Evolutionary conservation across 1,140 invertebrate genomes (phyloP), one percentile per base, ranked within the genome.

Genomic region (Aphaenogaster floridana): DNA sequence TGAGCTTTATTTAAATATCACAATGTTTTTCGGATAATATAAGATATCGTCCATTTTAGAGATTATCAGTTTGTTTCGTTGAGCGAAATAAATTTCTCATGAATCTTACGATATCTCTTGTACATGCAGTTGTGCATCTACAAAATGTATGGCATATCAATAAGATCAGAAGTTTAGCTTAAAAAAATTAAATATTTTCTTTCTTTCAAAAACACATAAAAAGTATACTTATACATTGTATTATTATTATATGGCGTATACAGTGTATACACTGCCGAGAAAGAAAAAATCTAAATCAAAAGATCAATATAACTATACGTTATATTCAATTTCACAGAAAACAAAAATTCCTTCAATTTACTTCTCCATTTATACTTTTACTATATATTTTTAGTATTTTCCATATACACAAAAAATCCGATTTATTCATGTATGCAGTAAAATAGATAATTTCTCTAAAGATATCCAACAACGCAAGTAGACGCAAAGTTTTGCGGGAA

Each of bases 401-500:
- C 1, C 11, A 69, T 28, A 61, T 28, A 45, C 0, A 17, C 17
- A 28, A 3, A 21, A n/a, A 59, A 76, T 61, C 6, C 11, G 3
- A 76, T 39, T 0, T 72, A 52, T 74, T 74, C 50, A 36, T 5
- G 3, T 34, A 17, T 34, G 34, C 3, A 13, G 42, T 66, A 42
- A 48, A 28, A 45, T 15, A 42, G n/a, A 0, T 15, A 54, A 42
- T 42, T 34, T 50, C n/a, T 69, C 5, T 59, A 61, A 61, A 84
- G 28, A 83, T 21, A 48, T 84, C 13, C 28, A n/a, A 72, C 21
- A 28, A 11, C 50, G 17, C 36, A 13, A 45, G 36, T 54, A 68
- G 52, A 69, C 36, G 4, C 36, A 57, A 81, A 81, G 50, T 71
- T 69, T 45, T 50, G 36, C 36, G 50, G n/a, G 28, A 71, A 71